phyloP scores from a whole-genome alignment of 2,888 invertebrate species.

The Archips crataeganus region DNA sequence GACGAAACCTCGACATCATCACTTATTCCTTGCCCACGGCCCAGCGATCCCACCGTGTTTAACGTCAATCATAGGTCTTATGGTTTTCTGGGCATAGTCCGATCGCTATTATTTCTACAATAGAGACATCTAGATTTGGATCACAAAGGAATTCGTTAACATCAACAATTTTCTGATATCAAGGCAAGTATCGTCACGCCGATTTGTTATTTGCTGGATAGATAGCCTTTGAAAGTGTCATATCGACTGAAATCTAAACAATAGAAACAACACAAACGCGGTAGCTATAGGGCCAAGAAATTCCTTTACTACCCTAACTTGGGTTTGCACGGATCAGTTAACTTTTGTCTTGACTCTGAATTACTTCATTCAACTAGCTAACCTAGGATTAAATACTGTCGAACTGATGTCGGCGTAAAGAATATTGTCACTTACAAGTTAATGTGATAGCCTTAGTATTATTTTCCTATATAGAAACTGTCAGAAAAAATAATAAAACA shows the following conservation, averaged over 20 bases:
- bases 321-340: no score
- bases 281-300: background rate
- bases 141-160: constrained; percentile 46
- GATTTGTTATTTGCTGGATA: constrained; percentile 27
- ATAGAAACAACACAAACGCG: background rate
- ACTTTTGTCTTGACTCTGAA: no score
- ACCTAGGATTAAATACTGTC: no score
- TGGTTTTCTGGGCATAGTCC: constrained; percentile 50
- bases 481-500: no score
- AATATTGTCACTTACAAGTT: no score
- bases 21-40: constrained; percentile 42
- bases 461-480: no score
- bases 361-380: no score
- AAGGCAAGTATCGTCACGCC: constrained; percentile 12
- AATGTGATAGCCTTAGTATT: no score
- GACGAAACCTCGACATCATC: constrained; percentile 15
- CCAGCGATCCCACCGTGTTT: constrained; percentile 48
- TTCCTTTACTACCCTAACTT: no score
- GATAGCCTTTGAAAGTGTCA: constrained; percentile 23
- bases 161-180: constrained; percentile 32
- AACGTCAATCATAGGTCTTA: constrained; percentile 50
- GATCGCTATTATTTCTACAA: constrained; percentile 54
- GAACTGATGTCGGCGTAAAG: no score
- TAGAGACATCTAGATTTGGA: constrained; percentile 61
- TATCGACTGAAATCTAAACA: constrained; percentile 1